Conservation (phyloP, 1,140 invertebrate species). For the Bicyclus anynana region DNA sequence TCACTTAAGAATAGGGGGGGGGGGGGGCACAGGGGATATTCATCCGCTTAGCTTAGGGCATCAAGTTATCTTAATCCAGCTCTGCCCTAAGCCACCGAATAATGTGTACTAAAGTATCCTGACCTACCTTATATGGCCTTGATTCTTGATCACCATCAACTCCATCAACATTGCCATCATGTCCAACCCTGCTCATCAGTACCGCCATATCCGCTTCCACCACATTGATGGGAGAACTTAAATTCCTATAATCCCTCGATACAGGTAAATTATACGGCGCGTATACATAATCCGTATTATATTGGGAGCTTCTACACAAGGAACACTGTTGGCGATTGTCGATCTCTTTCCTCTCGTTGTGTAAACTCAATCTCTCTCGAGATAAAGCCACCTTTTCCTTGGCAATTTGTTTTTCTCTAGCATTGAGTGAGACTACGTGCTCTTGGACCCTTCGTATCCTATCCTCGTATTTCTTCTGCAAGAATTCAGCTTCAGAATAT, state of each 20-base stretch:
- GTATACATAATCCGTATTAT: conserved; percentile 33
- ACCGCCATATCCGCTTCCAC: conserved; percentile 61
- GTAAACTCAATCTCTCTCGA: conserved; percentile 62
- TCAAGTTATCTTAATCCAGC: no score
- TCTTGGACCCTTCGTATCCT: conserved; percentile 69
- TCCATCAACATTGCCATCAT: conserved; percentile 13
- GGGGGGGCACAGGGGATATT: no score
- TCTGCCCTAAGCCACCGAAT: no score
- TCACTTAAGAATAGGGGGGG: no score
- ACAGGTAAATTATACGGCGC: conserved; percentile 31
- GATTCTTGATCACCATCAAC: conserved; percentile 29
- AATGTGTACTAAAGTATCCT: no score
- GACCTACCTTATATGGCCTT: conserved; percentile 38
- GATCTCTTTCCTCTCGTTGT: conserved; percentile 66
- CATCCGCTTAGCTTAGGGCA: no score
- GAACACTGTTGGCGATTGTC: conserved; percentile 60
- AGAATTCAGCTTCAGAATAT: conserved; percentile 60
- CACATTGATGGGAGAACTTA: conserved; percentile 37
- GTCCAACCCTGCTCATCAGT: conserved; percentile 40
- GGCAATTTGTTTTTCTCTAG: conserved; percentile 72
- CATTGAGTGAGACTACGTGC: conserved; percentile 64
- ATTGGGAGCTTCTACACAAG: conserved; percentile 52
- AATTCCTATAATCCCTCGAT: conserved; percentile 23
- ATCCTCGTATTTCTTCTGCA: conserved; percentile 70
- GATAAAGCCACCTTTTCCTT: conserved; percentile 71